phyloP scores from a whole-genome alignment of 2,888 invertebrate genomes.

The Epistrophella euchroma region DNA sequence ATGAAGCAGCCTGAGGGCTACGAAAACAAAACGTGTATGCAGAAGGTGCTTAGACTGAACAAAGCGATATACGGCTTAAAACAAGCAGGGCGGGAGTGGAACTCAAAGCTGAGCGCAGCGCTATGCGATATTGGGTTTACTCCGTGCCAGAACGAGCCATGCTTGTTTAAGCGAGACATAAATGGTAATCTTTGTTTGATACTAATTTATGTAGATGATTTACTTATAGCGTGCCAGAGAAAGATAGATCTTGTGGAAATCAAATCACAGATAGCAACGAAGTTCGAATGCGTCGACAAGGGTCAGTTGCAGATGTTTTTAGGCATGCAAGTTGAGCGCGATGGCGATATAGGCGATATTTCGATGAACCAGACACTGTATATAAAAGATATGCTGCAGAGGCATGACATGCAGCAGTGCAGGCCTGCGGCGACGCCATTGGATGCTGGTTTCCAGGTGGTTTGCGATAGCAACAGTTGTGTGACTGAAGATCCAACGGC shows the following conservation, averaged over 20 bases:
- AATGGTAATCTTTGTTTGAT: slow-evolving; percentile 34
- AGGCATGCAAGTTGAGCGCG: slow-evolving; percentile 40
- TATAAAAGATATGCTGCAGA: too few relatives aligned
- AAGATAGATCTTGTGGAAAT: neutral
- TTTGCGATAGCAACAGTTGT: slow-evolving; percentile 33
- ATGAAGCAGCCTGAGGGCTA: slow-evolving; percentile 74
- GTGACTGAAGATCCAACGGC: slow-evolving; percentile 5
- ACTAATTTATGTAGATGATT: slow-evolving; percentile 2
- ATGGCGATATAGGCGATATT: slow-evolving; percentile 25
- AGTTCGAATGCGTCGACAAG: slow-evolving; percentile 37
- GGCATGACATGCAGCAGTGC: slow-evolving; percentile 20
- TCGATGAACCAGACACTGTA: slow-evolving; percentile 1
- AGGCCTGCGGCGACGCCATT: slow-evolving; percentile 38
- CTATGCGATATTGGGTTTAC: slow-evolving; percentile 47
- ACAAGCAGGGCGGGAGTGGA: slow-evolving; percentile 32
- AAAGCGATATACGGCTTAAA: slow-evolving; percentile 1
- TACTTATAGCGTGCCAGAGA: neutral
- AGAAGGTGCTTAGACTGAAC: slow-evolving; percentile 43
- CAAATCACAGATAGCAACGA: slow-evolving; percentile 25
- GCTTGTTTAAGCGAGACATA: slow-evolving; percentile 26
- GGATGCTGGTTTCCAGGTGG: slow-evolving; percentile 56
- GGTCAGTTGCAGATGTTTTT: slow-evolving; percentile 41
- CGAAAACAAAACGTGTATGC: slow-evolving; percentile 38
- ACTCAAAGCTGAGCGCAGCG: slow-evolving; percentile 39
- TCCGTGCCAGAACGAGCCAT: slow-evolving; percentile 44